Percentiles rank a stretch among this genome's conserved stretches.
These are phyloP conservation scores for Kryphioiulus occultus DNA, from an alignment of 2,888 invertebrate genomes.

Conservation along the genomic window DNA sequence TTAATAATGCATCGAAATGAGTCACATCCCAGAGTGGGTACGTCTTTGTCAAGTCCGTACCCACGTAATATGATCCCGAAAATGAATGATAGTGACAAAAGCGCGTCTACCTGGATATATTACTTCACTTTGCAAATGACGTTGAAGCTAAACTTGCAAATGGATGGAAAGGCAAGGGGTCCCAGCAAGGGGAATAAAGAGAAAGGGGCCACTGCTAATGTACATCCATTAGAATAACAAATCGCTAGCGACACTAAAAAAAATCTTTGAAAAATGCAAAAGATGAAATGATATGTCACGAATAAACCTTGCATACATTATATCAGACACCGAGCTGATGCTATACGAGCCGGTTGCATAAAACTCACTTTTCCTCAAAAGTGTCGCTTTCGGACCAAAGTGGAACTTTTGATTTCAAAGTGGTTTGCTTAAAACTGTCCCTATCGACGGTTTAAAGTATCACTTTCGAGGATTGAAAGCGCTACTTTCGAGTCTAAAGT, in stretches of 20 bases:
- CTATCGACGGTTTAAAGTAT: too few relatives aligned
- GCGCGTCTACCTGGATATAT: constrained; percentile 19
- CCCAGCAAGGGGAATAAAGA: background rate
- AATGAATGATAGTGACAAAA: constrained; percentile 35
- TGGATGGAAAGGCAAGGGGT: background rate
- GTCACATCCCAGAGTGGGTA: constrained; percentile 13
- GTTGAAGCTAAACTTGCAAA: background rate
- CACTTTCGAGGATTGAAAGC: too few relatives aligned
- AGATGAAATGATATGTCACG: background rate
- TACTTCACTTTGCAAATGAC: background rate
- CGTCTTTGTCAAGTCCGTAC: constrained; percentile 14
- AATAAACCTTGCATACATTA: background rate
- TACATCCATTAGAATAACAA: constrained; percentile 30
- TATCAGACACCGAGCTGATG: too few relatives aligned
- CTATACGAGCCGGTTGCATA: too few relatives aligned
- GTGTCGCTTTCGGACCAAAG: too few relatives aligned
- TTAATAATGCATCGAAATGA: constrained; percentile 21
- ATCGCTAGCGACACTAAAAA: background rate
- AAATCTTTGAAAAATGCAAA: background rate
- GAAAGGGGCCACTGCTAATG: background rate
- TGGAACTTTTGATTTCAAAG: too few relatives aligned
- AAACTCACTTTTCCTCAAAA: too few relatives aligned
- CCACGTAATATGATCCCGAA: constrained; percentile 29
- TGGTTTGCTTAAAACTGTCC: too few relatives aligned
- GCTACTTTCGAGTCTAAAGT: too few relatives aligned